Base-by-base conservation (phyloP, 1,140 invertebrate genomes). In the honey bee (Apis mellifera) region DNA sequence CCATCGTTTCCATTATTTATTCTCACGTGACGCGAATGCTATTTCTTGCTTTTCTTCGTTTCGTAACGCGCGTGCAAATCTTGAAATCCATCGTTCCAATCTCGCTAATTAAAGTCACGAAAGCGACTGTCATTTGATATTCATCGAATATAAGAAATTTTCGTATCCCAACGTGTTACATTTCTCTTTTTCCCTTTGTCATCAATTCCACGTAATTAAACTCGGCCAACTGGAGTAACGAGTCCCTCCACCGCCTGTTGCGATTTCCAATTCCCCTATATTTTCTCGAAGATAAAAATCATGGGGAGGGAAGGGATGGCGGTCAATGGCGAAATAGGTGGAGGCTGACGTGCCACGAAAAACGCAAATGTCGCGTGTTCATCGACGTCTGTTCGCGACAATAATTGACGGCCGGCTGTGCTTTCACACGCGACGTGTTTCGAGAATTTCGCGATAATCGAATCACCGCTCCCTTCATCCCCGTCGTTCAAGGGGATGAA, bases 221-320 rank as follows among this genome's bases (percentile, higher is more conserved):
- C 48, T 32, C 71, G 54, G 55, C 66, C 60, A 86, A 50, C 86
- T 76, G 74, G 72, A 80, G 78, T 32, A 3, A 32, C 32, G 32
- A 32, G 4, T 42, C 32, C 32, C 32, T 4, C 32, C 2, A n/a
- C n/a, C n/a, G n/a, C 32, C 32, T 42, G 32, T 42, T 7, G 32
- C 4, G 32, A 42, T 42, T 42, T 42, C 32, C 4, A 79, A 75
- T 19, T 32, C 32, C 4, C 32, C 2, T 42, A 42, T 0, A 42
- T 42, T 42, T 42, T 42, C 32, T 4, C 32, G 32, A 42, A 42
- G 32, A 42, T 42, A 42, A 7, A 42, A 42, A 42, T 42, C 32
- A 42, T 7, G 32, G 32, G 2, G 2, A 4, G 32, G 5, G 32
- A 2, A 4, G 19, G 59, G 9, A 64, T 26, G n/a, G n/a, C 19